Base-by-base conservation (phyloP, 1,140 invertebrate genomes). In the Sitophilus oryzae region DNA sequence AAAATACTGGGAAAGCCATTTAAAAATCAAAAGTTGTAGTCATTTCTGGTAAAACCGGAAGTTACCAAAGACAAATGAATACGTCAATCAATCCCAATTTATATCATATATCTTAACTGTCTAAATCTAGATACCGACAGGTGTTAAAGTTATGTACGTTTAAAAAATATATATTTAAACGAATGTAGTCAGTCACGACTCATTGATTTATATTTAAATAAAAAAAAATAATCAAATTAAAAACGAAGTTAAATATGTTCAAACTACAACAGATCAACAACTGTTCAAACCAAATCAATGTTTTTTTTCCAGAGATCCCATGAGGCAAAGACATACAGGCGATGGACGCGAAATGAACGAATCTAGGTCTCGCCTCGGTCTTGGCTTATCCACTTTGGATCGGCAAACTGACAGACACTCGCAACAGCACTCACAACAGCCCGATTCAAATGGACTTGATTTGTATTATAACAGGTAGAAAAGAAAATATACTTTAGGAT, bases 261-360 rank as follows among this genome's bases (percentile, higher is more conserved):
- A 37, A 37, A 15, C 4, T 14, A 37, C 6, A 34, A 18, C 15
- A 40, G n/a, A 8, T 34, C n/a, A 38, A 38, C 18, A 38, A 38
- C n/a, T 41, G 18, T 6, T 3, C 20, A 16, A 38, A 41, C 18
- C 2, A 5, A 19, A 9, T 18, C 18, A 19, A 19, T 4, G 3
- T 35, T 19, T 19, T 37, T 22, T 43, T 66, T 63, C 1, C 18
- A 64, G 77, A 53, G 77, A 79, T 53, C 52, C 68, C 1, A 67
- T 72, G 61, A 60, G 76, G 64, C 69, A 77, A 74, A 51, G 77
- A 66, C 41, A 79, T 70, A 52, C 69, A 66, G 84, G 84, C 8
- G 85, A 86, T 61, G 86, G 83, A 3, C 74, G 85, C n/a, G 85
- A 87, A 57, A 83, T 82, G 80, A 73, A 80, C 42, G 81, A 82